Evolutionary conservation across 64 coral and sea anemone species (phyloP).

Genomic region (Orbicella faveolata): DNA sequence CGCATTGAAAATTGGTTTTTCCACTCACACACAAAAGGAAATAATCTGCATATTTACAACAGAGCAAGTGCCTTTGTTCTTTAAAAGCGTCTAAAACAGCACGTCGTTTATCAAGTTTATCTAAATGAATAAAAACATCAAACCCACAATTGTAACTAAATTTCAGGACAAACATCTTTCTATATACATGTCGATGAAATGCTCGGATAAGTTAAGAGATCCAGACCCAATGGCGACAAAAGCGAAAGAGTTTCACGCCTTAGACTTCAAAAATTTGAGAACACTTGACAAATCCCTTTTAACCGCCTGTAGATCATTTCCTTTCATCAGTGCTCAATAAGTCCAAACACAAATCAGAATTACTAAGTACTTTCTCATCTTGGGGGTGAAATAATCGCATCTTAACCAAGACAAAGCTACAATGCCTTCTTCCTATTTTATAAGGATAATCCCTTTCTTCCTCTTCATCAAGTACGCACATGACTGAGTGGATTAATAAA

Average conservation of each 20-base stretch:
- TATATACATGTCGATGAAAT: not conserved
- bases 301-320: not conserved
- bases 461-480: not conserved
- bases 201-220: not conserved
- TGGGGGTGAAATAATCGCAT: not conserved
- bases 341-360: not conserved
- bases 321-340: not conserved
- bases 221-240: not conserved
- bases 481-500: not conserved
- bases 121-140: not conserved
- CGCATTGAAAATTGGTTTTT: not conserved
- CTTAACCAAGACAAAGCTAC: not conserved
- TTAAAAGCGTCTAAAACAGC: not conserved
- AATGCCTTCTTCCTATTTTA: not conserved
- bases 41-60: constrained; percentile 1
- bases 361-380: not conserved
- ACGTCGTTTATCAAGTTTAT: constrained; percentile 10
- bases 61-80: not conserved
- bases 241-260: not conserved
- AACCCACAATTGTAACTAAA: not conserved
- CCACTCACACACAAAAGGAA: not conserved
- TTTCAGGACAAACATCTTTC: not conserved
- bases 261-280: not conserved
- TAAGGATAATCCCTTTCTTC: not conserved
- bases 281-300: not conserved